Percentiles rank a stretch among this genome's conserved stretches.
phyloP scores from a whole-genome alignment of 2,113 vertebrate species.

The Barbus barbus region DNA sequence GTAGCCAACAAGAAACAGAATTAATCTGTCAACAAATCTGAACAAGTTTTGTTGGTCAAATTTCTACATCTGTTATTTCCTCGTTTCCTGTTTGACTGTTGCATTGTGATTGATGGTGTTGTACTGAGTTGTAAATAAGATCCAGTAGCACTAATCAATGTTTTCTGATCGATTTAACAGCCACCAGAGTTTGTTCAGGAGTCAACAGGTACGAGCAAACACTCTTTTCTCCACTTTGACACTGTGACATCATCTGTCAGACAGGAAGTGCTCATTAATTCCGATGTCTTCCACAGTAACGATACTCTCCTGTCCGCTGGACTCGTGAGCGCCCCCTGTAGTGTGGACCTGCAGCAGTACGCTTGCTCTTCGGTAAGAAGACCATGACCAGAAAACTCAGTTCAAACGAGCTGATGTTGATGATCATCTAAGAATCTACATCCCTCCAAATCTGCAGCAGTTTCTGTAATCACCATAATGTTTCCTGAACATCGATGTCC shows the following conservation, averaged over 20 bases:
- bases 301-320: background rate
- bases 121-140: background rate
- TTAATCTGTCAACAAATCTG: too few relatives aligned
- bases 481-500: background rate
- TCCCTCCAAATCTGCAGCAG: background rate
- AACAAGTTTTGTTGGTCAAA: too few relatives aligned
- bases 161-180: background rate
- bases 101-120: background rate
- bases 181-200: slow-evolving; percentile 3
- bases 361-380: slow-evolving; percentile 67
- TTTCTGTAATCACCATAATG: background rate
- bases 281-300: slow-evolving; percentile 53
- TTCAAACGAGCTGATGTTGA: background rate
- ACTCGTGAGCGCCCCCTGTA: slow-evolving; percentile 57
- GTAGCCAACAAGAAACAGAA: too few relatives aligned
- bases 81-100: too few relatives aligned
- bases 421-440: background rate
- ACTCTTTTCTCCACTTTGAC: background rate
- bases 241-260: background rate
- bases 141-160: background rate
- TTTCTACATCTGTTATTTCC: too few relatives aligned
- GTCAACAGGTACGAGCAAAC: background rate
- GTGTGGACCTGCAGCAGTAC: slow-evolving; percentile 63
- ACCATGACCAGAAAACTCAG: slow-evolving; percentile 23
- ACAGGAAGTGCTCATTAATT: background rate